Conservation (phyloP, 1,140 invertebrate genomes). For the Mya arenaria region DNA sequence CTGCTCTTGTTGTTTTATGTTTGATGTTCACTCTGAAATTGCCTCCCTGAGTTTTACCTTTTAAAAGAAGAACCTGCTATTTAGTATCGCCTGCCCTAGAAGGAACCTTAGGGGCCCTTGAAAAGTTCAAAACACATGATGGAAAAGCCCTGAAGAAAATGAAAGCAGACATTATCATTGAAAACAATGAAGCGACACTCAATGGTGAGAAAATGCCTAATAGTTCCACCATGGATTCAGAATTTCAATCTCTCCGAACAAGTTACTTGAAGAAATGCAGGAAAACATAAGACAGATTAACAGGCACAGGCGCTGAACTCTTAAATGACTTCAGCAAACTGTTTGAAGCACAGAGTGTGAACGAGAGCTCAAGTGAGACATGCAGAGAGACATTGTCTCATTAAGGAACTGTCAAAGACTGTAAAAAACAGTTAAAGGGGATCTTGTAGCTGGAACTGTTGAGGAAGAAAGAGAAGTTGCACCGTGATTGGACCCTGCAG, state of each 20-base stretch:
- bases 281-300: slow-evolving; percentile 18
- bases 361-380: neutral
- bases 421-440: no score
- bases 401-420: neutral
- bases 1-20: slow-evolving; percentile 1
- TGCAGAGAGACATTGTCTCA: neutral
- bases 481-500: no score
- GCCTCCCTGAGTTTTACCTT: neutral
- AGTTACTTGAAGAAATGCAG: neutral
- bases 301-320: neutral
- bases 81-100: neutral
- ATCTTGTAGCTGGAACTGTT: no score
- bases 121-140: neutral
- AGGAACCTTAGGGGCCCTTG: slow-evolving; percentile 6
- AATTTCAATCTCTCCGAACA: slow-evolving; percentile 7
- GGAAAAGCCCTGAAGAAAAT: neutral
- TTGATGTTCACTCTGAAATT: neutral
- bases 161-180: neutral
- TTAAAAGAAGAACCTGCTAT: slow-evolving; percentile 10
- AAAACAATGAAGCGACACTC: neutral
- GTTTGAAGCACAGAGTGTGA: neutral
- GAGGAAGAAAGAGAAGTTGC: no score
- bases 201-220: neutral
- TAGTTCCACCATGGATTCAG: neutral
- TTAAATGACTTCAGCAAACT: no score